Evolutionary conservation across 1,140 invertebrate genomes (phyloP).

Genomic region (Eumaeus atala): DNA sequence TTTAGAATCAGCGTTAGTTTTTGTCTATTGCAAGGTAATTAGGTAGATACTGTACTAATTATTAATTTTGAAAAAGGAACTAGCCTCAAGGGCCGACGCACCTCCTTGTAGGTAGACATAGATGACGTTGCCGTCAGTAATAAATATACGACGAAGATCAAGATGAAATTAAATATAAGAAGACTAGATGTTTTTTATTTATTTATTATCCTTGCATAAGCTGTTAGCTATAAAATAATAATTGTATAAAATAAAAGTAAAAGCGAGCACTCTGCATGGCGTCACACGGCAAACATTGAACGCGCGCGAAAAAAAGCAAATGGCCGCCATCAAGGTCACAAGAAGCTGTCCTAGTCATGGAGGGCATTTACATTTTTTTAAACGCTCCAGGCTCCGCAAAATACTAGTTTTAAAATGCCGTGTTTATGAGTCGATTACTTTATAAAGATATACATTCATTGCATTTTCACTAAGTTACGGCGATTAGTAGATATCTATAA

Average conservation of each 20-base stretch:
- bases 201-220: conserved; percentile 49
- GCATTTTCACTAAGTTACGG: conserved; percentile 19
- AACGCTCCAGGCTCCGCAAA: conserved; percentile 42
- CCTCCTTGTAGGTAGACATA: no score
- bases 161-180: background rate
- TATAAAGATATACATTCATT: conserved; percentile 20
- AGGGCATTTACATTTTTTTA: conserved; percentile 70
- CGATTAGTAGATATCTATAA: conserved; percentile 12
- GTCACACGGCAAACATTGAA: conserved; percentile 69
- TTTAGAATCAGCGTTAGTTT: no score
- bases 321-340: conserved; percentile 66
- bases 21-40: no score
- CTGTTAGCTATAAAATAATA: conserved; percentile 39
- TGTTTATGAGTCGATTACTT: conserved; percentile 30
- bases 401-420: conserved; percentile 34
- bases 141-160: no score
- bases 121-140: no score
- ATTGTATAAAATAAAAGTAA: conserved; percentile 50
- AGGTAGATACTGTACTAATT: no score
- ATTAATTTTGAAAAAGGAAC: no score
- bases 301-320: conserved; percentile 69
- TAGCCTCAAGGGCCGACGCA: no score
- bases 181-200: background rate
- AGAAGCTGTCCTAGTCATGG: conserved; percentile 70
- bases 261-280: conserved; percentile 54